Conservation (phyloP, 2,888 invertebrate species). For the Coelinius sp. region DNA sequence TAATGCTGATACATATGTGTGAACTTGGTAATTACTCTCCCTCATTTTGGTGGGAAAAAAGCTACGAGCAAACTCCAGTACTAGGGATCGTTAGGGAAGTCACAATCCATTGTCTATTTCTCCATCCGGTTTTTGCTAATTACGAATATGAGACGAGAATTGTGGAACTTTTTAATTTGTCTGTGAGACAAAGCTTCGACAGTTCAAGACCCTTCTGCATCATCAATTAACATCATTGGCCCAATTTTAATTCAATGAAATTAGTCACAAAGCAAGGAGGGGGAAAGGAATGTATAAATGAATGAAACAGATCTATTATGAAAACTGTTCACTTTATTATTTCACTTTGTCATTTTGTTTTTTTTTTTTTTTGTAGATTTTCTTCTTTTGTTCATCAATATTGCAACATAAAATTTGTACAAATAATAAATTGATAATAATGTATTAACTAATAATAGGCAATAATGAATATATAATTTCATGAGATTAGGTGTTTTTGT, state of each 20-base stretch:
- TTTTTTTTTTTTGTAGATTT: constrained; percentile 44
- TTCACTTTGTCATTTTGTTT: too few relatives aligned
- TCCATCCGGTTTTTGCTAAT: constrained; percentile 31
- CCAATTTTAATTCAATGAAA: background rate
- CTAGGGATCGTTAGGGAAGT: constrained; percentile 31
- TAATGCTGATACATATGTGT: constrained; percentile 37
- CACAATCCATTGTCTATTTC: constrained; percentile 34
- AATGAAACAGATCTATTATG: constrained; percentile 37
- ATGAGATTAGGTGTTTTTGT: constrained; percentile 42
- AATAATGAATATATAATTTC: constrained; percentile 59
- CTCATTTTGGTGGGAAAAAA: constrained; percentile 44
- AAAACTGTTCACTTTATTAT: constrained; percentile 59
- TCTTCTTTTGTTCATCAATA: constrained; percentile 56
- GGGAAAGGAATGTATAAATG: background rate
- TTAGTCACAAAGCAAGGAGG: background rate
- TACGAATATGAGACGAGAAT: constrained; percentile 44
- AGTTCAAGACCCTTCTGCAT: background rate
- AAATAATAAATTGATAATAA: constrained; percentile 60
- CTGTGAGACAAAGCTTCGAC: constrained; percentile 14
- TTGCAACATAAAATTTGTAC: constrained; percentile 71
- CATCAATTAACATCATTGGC: constrained; percentile 19
- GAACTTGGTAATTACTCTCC: constrained; percentile 41
- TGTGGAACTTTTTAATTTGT: constrained; percentile 30
- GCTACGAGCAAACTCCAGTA: background rate
- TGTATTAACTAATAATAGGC: constrained; percentile 58